Evolutionary conservation across 2,113 vertebrate species (phyloP).

Genomic region (Eulacestoma nigropectus): DNA sequence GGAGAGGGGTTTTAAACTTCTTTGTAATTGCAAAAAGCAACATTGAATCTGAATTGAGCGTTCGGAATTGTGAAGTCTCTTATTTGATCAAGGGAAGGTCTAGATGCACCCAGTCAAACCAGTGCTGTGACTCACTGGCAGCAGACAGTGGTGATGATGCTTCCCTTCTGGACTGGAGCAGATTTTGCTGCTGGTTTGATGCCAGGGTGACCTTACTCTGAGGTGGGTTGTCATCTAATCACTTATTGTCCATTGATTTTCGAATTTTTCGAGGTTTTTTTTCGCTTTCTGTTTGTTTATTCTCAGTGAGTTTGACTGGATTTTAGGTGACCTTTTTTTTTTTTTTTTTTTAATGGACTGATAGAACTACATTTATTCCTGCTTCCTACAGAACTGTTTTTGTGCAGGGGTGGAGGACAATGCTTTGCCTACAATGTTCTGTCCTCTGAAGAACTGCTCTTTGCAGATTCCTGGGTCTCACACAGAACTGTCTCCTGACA

Average conservation of each 20-base stretch:
- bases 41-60: not conserved
- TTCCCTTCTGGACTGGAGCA: not conserved
- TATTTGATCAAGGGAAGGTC: not conserved
- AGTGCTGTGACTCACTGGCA: not conserved
- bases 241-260: not conserved
- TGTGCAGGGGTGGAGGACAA: not conserved
- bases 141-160: not conserved
- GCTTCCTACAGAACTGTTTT: not conserved
- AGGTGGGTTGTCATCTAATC: not conserved
- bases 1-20: not conserved
- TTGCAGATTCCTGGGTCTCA: not conserved
- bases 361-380: not conserved
- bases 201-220: not conserved
- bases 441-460: not conserved
- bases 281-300: not conserved
- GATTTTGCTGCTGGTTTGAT: not conserved
- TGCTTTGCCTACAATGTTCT: not conserved
- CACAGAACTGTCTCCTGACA: not conserved
- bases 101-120: not conserved
- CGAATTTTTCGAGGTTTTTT: fast-evolving
- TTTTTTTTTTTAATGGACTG: not conserved
- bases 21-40: not conserved
- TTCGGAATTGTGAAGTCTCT: not conserved
- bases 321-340: not conserved
- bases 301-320: not conserved